A percentile compares a stretch with the other conserved stretches of the same genome.
Conservation (phyloP, 2,888 invertebrate genomes). For the Coremacera marginata region DNA sequence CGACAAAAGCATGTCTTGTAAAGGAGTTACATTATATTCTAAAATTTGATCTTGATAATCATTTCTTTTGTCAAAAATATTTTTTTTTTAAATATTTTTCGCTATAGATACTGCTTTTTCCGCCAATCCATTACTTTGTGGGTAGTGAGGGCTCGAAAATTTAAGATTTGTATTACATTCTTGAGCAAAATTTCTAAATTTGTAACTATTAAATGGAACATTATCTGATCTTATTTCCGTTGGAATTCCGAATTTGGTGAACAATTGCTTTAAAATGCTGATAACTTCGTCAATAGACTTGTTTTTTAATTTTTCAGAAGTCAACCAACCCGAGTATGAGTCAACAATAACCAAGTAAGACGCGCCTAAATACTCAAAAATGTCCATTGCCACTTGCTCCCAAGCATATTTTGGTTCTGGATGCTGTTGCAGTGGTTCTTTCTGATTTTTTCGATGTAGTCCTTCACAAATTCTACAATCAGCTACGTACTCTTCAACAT, state of each 20-base stretch:
- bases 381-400: constrained; percentile 21
- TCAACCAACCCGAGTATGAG: constrained; percentile 21
- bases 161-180: background rate
- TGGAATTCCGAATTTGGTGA: constrained; percentile 1
- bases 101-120: constrained; percentile 30
- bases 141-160: constrained; percentile 19
- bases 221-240: constrained; percentile 23
- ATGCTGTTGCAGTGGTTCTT: constrained; percentile 4
- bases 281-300: too few relatives aligned
- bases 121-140: constrained; percentile 27
- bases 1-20: constrained; percentile 17
- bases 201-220: constrained; percentile 14
- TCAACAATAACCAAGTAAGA: constrained; percentile 28
- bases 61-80: constrained; percentile 6
- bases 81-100: background rate
- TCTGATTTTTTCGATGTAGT: constrained; percentile 1
- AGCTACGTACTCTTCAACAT: constrained; percentile 14
- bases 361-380: constrained; percentile 19
- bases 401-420: constrained; percentile 16
- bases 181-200: constrained; percentile 1
- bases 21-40: constrained; percentile 1
- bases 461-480: constrained; percentile 10
- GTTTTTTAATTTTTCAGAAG: background rate
- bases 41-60: background rate
- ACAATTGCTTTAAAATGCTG: background rate